Evolutionary conservation across 35 echinoderm and acorn worm genomes (phyloP), one percentile per base, ranked within the genome.

Genomic region (Acanthaster planci): DNA sequence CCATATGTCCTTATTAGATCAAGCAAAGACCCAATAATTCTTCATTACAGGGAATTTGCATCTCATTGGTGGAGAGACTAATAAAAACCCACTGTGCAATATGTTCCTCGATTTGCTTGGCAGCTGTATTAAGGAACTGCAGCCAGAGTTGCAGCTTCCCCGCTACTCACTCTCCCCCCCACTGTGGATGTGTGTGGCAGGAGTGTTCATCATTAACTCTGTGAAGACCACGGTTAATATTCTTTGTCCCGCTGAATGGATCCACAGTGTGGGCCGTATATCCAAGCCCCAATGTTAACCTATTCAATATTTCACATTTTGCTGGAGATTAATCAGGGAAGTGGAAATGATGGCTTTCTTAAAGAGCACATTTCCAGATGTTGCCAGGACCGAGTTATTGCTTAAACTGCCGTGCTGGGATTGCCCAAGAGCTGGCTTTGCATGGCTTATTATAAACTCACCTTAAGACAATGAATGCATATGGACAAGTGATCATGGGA

Each of bases 291-390:
- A 47, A 72, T 72, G 64, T 72, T 72, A 72, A 72, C 64, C 23
- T 60, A 60, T 60, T 72, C n/a, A 5, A 72, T 34, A 31, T 26
- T 26, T 31, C 34, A 31, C 64, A 72, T 72, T 72, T 72, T 72
- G 34, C 64, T 72, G 26, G 15, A 72, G 26, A 35, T 26, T 72
- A 72, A 72, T 72, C 64, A 72, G 34, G 64, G 34, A 72, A 72
- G 26, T 72, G 64, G 64, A 72, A 72, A 72, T 72, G 64, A 72
- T 72, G 64, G 64, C 64, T 72, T 72, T 72, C 64, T 72, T 72
- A 72, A 72, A 72, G 64, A 72, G 64, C 26, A 29, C 64, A 72
- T 72, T 72, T 72, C 64, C 64, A 72, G 64, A 72, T 72, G 64
- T 72, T 19, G 64, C 26, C 26, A 21, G 27, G 57, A 29, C 26